Percentiles rank a stretch among this genome's conserved stretches.
Evolutionary conservation across 2,113 vertebrate genomes (phyloP).

Genomic region (Podarcis muralis): DNA sequence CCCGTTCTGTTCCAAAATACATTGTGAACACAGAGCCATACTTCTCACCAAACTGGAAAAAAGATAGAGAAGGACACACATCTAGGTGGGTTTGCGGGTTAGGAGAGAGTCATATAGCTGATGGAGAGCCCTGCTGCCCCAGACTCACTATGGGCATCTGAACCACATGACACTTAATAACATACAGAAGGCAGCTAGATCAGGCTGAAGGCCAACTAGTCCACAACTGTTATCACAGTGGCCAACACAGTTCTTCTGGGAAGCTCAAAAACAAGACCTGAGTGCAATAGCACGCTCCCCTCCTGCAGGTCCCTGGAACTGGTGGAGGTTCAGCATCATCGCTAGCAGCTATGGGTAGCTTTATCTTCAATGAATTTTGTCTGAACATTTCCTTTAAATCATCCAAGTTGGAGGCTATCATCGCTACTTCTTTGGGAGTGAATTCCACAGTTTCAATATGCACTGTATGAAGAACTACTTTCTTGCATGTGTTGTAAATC

Average conservation of each 20-base stretch:
- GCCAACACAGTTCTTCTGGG: background rate
- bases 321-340: too few relatives aligned
- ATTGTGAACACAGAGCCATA: background rate
- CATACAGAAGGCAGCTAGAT: background rate
- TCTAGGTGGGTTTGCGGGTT: background rate
- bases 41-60: background rate
- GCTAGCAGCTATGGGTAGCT: too few relatives aligned
- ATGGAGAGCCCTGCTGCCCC: background rate
- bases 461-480: too few relatives aligned
- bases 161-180: background rate
- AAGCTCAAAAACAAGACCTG: background rate
- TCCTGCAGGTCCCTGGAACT: too few relatives aligned
- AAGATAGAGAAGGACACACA: background rate
- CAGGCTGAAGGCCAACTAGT: too few relatives aligned
- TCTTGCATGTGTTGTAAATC: too few relatives aligned
- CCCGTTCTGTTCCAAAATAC: background rate
- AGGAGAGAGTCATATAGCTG: background rate
- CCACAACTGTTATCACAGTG: background rate
- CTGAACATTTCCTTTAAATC: too few relatives aligned
- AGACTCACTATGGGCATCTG: background rate
- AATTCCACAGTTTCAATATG: too few relatives aligned
- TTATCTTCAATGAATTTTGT: too few relatives aligned
- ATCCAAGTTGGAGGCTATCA: too few relatives aligned
- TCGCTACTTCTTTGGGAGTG: too few relatives aligned
- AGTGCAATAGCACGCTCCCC: too few relatives aligned